Percentiles rank a stretch among this genome's conserved stretches.
Evolutionary conservation across 30 jellyfish, hydroid and myxozoan species (phyloP).

Genomic region (Nemopilema nomurai): DNA sequence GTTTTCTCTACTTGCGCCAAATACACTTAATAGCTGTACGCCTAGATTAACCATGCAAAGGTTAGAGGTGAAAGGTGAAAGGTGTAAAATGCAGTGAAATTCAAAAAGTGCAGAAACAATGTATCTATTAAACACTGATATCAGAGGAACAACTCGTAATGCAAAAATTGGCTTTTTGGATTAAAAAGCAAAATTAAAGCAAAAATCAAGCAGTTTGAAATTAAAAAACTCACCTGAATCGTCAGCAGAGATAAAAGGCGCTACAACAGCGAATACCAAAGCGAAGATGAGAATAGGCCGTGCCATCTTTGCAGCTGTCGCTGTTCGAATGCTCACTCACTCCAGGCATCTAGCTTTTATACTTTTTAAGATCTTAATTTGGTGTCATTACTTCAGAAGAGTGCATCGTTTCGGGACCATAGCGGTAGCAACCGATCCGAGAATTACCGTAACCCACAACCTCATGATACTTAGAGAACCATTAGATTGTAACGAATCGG

Average conservation of each 20-base stretch:
- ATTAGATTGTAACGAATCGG: neutral
- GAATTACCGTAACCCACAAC: neutral
- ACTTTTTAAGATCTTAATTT: neutral
- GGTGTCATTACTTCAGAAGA: neutral
- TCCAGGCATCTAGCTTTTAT: conserved; percentile 6
- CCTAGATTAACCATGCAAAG: neutral
- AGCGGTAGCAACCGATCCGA: neutral
- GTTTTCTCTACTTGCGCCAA: too few relatives aligned
- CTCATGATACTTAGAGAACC: neutral
- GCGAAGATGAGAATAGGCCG: neutral
- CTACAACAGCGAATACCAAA: conserved; percentile 5
- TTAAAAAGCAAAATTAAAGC: neutral
- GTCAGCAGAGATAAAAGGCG: conserved; percentile 38
- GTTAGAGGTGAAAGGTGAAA: neutral
- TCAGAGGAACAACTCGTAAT: too few relatives aligned
- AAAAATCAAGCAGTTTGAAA: neutral
- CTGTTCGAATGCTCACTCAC: conserved; percentile 3
- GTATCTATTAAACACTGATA: too few relatives aligned
- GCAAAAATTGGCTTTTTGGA: neutral
- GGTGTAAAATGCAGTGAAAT: neutral
- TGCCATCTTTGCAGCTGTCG: conserved; percentile 5
- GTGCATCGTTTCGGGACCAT: neutral
- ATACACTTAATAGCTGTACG: too few relatives aligned
- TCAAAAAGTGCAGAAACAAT: too few relatives aligned
- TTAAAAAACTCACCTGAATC: conserved; percentile 4